Evolutionary conservation across 1,140 invertebrate species (phyloP).

Genomic region (Heliconius melpomene): DNA sequence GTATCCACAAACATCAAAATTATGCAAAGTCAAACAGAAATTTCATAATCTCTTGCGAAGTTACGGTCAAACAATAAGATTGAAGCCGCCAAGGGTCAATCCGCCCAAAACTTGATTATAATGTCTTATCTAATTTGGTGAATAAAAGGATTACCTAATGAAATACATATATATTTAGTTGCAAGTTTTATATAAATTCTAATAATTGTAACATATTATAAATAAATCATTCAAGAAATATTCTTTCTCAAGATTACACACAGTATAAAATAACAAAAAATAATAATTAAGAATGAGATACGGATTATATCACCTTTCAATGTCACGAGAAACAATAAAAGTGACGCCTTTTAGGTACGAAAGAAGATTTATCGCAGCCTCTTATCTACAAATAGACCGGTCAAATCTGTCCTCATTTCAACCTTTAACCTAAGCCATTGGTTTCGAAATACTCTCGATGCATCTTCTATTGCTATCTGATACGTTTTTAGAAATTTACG

Average conservation of each 20-base stretch:
- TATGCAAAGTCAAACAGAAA: slow-evolving; percentile 5
- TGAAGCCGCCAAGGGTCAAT: slow-evolving; percentile 22
- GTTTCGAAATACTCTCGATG: neutral
- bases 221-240: too few relatives aligned
- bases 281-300: neutral
- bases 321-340: neutral
- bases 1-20: slow-evolving; percentile 21
- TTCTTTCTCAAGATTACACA: too few relatives aligned
- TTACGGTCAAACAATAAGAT: slow-evolving; percentile 28
- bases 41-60: slow-evolving; percentile 20
- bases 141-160: slow-evolving; percentile 57
- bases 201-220: too few relatives aligned
- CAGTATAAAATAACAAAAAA: neutral
- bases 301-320: neutral
- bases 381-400: slow-evolving; percentile 8
- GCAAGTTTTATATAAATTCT: too few relatives aligned
- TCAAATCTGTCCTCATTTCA: slow-evolving; percentile 10
- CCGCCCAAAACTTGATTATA: slow-evolving; percentile 49
- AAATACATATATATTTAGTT: slow-evolving; percentile 44
- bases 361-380: slow-evolving; percentile 3
- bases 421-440: neutral
- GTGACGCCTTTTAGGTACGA: neutral
- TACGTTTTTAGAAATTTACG: neutral
- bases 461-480: neutral
- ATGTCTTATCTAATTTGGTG: slow-evolving; percentile 57